These are phyloP conservation scores for Zaprionus bogoriensis DNA, from an alignment of 2,888 invertebrate species.

Conservation along the genomic window DNA sequence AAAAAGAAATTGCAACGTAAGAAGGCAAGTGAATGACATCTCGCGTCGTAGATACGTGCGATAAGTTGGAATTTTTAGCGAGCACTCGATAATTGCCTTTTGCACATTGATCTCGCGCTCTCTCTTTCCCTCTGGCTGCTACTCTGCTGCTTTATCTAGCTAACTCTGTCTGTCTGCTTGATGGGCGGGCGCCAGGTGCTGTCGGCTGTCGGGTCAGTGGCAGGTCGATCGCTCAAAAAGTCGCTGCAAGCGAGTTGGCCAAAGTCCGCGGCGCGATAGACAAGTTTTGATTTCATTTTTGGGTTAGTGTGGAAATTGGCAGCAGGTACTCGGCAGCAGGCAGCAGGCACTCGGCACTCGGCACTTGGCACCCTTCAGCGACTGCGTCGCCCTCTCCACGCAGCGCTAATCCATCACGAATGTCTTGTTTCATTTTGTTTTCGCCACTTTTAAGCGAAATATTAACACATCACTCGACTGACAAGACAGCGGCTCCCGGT, in stretches of 20 bases:
- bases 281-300: no score
- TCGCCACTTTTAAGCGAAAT: conserved; percentile 47
- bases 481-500: conserved; percentile 49
- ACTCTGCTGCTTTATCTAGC: no score
- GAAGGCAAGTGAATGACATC: not conserved
- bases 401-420: not conserved
- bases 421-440: conserved; percentile 3
- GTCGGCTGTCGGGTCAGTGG: conserved; percentile 18
- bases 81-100: not conserved
- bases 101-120: not conserved
- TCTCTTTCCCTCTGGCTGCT: no score
- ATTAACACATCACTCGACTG: conserved; percentile 70
- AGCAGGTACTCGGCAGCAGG: no score
- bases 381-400: not conserved
- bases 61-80: not conserved
- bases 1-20: not conserved
- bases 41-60: not conserved
- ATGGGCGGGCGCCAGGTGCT: not conserved
- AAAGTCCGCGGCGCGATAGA: no score
- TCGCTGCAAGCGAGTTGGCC: not conserved
- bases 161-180: no score
- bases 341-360: no score
- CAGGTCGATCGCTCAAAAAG: conserved; percentile 18
- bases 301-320: no score
- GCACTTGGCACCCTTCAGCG: conserved; percentile 1